Base-by-base conservation (phyloP, 2,888 invertebrate species). In the Drosophila nigricruria region DNA sequence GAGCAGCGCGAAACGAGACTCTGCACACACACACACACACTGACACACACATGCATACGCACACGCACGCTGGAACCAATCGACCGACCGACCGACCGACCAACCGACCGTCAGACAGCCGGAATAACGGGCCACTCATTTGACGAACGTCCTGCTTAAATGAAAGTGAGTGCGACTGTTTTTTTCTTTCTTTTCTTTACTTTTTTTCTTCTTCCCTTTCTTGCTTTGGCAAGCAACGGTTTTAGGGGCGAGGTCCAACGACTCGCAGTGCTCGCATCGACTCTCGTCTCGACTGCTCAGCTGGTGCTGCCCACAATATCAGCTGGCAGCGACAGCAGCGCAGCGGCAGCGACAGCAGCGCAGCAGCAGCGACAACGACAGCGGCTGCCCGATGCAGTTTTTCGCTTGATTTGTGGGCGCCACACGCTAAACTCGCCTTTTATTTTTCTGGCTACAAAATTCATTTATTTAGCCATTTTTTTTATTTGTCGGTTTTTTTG, bases 111-210 rank as follows among this genome's bases (percentile, higher is more conserved):
- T 58, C 38, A 38, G 47, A 32, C 47, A 52, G 45, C 30, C 62
- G 47, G 47, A 40, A 50, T 49, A 73, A 54, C 67, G 40, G 47
- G 70, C 42, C 53, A 52, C 42, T 34, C 71, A 63, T 71, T 62
- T 65, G 76, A 78, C 73, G 79, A 79, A 69, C 74, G 69, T 69
- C 62, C 77, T 75, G 63, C 45, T 60, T 43, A 78, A 78, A 68
- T 63, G 80, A 79, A 79, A 76, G 77, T 79, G 76, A 77, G 68
- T 67, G 70, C 70, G 47, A 20, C 52, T 45, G 40, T 30, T 32
- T 32, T 25, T 20, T 45, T 4, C 42, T 0, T n/a, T 20, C 18
- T 30, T 27, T 8, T 27, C 16, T 8, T 40, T 53, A n/a, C 16
- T 18, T 30, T 23, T 34, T 42, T 53, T 57, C 34, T 34, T 14